Percentiles rank a stretch among this genome's conserved stretches.
These are phyloP conservation scores for Hedychridium roseum DNA, from an alignment of 2,888 invertebrate genomes.

Conservation along the genomic window DNA sequence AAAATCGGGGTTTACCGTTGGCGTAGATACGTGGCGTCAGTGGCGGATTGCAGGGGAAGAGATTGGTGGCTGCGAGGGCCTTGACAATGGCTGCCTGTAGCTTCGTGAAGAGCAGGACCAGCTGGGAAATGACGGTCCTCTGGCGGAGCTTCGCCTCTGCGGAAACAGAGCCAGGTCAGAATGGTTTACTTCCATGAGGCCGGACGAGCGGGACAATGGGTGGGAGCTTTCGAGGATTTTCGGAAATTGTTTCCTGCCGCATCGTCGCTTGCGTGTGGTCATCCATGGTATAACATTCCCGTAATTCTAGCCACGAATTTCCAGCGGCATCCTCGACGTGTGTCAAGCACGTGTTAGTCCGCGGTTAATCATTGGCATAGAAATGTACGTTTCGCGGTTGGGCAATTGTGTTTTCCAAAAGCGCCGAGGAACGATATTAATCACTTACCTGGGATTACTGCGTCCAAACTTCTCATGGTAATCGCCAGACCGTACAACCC, in stretches of 20 bases:
- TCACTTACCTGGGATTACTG: conserved; percentile 56
- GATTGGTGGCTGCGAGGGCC: conserved; percentile 66
- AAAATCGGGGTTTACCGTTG: conserved; percentile 67
- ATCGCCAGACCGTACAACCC: conserved; percentile 77
- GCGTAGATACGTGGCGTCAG: conserved; percentile 74
- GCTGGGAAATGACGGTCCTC: conserved; percentile 68
- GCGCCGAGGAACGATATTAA: background rate
- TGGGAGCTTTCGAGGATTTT: conserved; percentile 17
- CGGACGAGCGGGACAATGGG: conserved; percentile 17
- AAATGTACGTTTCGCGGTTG: no score
- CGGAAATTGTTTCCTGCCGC: conserved; percentile 25
- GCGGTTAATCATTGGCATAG: no score
- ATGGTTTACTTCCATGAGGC: conserved; percentile 17
- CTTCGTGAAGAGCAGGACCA: conserved; percentile 74
- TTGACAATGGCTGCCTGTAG: conserved; percentile 72
- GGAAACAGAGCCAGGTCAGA: conserved; percentile 24
- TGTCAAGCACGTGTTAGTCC: background rate
- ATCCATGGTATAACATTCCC: conserved; percentile 11
- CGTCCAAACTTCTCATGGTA: conserved; percentile 68
- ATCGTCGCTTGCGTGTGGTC: conserved; percentile 28
- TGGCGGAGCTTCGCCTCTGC: conserved; percentile 54
- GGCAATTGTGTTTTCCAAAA: background rate
- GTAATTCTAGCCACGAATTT: conserved; percentile 4
- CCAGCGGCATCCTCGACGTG: background rate
- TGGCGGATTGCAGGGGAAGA: conserved; percentile 72